Base-by-base conservation (phyloP, 2,113 vertebrate species). In the Calidris pugnax region DNA sequence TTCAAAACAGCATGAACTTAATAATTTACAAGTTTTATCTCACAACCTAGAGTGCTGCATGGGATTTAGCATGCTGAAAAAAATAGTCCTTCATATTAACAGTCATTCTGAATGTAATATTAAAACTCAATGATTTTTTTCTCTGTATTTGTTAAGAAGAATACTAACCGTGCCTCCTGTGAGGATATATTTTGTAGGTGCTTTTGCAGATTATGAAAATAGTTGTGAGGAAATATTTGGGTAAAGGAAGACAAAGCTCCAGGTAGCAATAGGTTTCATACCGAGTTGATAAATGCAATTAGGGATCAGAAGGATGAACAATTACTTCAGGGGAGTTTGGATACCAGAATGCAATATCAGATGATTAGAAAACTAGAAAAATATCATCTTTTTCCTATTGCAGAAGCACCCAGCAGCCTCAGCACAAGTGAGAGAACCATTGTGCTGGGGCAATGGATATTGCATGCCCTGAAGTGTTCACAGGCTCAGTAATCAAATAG, bases 21-120 rank as follows among this genome's bases (percentile, higher is more conserved):
- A 89, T 96, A 96, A 97, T 95, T 96, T 39, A 97, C 50, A 84
- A 96, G 90, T 97, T 98, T 90, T 95, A 72, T 86, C 94, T 97
- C 97, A 95, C 48, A 95, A 85, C 33, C 60, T 77, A 87, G 72
- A 93, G 47, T 87, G 94, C 66, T 93, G 88, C 95, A 90, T 92
- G 95, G 88, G 91, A 97, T 94, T 94, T 90, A 79, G 41, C 69
- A 62, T 32, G 12, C 57, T 87, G 55, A 85, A 93, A 90, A 92
- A 88, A 81, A 16, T 33, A 71, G 41, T 95, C 64, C 41, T 91
- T 93, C 63, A 66, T 81, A 95, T 97, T 94, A 91, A 87, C 39
- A 93, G 81, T 87, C 97, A 92, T 91, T 94, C 85, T 89, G 90
- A 89, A 90, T 72, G 26, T 32, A 96, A 84, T 84, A 80, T 83